Base-by-base conservation (phyloP, 2,113 vertebrate genomes). In the Gnathonemus longibarbis region DNA sequence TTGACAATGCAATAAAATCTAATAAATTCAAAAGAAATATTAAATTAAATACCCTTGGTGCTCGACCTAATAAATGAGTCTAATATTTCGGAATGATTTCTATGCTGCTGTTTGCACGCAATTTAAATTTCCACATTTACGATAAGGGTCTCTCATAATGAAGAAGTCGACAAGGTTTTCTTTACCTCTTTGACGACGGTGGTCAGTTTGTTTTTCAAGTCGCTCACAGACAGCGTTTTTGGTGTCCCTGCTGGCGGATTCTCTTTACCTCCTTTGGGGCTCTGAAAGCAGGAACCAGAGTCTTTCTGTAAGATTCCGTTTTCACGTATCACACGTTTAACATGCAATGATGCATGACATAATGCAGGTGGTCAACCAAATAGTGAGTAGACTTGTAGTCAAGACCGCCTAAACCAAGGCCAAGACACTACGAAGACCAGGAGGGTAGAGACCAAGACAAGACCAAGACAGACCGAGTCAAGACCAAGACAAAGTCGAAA, bases 201-300 rank as follows among this genome's bases (percentile, higher is more conserved):
- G 35, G 94, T 92, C 90, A 96, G 93, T 92, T 95, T 96, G 94
- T 6, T 94, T 93, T 95, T 96, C 90, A 96, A 91, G 89, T 96
- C 95, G 5, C 90, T 83, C 90, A 96, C 84, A 52, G 92, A 92
- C 46, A 89, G 93, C 70, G 94, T 85, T 89, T 96, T 96, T 10
- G 91, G 89, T 45, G 94, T 90, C 27, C 94, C 93, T 35, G 94
- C 92, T 90, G 93, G 93, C 77, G 92, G 70, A 93, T 95, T 95
- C 91, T 94, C 95, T 95, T 95, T 95, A 80, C 91, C 94, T 21
- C 91, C 93, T 88, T 89, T 89, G 89, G 91, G 91, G 91, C 70
- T 92, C 96, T 96, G 91, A 35, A 86, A 89, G 85, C 13, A 48
- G 91, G 21, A 88, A 35, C 2, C n/a, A 66, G 42, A 2, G 5